Conservation (phyloP, 2,797 vertebrate species). For the Falco rusticolus region DNA sequence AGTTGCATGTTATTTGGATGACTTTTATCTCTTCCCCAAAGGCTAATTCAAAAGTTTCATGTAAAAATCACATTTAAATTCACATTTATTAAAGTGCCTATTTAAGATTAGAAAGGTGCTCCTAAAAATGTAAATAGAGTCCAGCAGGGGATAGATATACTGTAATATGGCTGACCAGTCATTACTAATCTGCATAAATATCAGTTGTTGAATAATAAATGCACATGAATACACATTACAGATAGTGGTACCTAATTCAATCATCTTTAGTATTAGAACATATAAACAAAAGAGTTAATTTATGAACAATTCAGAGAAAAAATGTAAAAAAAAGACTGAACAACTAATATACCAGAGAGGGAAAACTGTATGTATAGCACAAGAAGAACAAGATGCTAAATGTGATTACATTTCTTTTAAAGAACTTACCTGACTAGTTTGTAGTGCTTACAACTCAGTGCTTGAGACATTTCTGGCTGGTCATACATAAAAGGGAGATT, state of each 20-base stretch:
- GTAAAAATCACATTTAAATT: not conserved
- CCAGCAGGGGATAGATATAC: not conserved
- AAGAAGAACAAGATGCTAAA: not conserved
- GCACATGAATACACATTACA: not conserved
- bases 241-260: not conserved
- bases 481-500: not conserved
- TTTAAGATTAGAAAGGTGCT: not conserved
- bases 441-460: not conserved
- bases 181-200: not conserved
- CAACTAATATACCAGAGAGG: fast-evolving
- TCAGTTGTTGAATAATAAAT: not conserved
- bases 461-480: not conserved
- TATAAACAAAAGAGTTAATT: not conserved
- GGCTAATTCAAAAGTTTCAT: not conserved
- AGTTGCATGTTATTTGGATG: not conserved
- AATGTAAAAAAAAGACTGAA: not conserved
- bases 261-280: not conserved
- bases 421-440: not conserved
- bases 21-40: not conserved
- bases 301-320: not conserved
- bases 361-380: not conserved
- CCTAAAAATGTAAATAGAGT: not conserved
- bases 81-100: fast-evolving
- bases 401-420: not conserved
- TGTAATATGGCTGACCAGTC: not conserved